Conservation (phyloP, 2,113 vertebrate species). For the Calonectris borealis region DNA sequence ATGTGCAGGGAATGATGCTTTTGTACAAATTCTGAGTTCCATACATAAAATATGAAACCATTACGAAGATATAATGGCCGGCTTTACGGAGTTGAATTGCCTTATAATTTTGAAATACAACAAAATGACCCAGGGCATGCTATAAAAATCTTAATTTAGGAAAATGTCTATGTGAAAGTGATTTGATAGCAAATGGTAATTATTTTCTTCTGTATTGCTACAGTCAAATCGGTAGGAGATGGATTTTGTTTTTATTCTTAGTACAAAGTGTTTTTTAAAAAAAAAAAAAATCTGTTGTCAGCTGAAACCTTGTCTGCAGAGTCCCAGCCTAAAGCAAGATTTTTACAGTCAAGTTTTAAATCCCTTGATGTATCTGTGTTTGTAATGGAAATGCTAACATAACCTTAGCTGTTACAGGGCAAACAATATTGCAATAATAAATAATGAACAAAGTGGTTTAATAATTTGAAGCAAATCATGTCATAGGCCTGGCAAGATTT, state of each 20-base stretch:
- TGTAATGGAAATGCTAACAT: constrained; percentile 57
- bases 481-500: not conserved
- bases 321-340: constrained; percentile 27
- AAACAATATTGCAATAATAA: constrained; percentile 51
- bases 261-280: not conserved
- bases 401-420: constrained; percentile 32
- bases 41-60: constrained; percentile 47
- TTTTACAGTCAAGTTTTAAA: constrained; percentile 46
- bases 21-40: not conserved
- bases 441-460: constrained; percentile 49
- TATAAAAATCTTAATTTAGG: constrained; percentile 44
- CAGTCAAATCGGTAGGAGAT: not conserved
- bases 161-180: constrained; percentile 2
- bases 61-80: not conserved
- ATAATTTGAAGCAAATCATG: constrained; percentile 47
- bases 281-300: not conserved
- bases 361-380: constrained; percentile 44
- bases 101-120: constrained; percentile 47
- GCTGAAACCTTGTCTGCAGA: constrained; percentile 23
- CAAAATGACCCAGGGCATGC: constrained; percentile 18
- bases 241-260: constrained; percentile 25
- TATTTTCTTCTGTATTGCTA: not conserved
- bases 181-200: constrained; percentile 27
- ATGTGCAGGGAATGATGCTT: not conserved
- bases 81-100: constrained; percentile 1